Percentiles rank a stretch among this genome's conserved stretches.
Conservation (phyloP, 2,797 vertebrate genomes). For the Pseudochirops cupreus region DNA sequence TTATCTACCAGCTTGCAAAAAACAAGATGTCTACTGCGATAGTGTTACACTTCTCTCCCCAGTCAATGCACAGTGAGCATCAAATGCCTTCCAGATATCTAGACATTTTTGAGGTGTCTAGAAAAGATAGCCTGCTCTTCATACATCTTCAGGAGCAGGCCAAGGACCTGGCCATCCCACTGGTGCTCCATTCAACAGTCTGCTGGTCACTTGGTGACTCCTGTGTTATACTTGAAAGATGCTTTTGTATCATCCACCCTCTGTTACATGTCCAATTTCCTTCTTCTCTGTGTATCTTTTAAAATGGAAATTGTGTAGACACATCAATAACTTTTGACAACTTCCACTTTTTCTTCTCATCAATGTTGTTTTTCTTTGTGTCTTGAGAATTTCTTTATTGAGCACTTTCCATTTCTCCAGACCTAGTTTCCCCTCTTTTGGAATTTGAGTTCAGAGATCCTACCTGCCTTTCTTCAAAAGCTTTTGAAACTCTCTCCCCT, state of each 20-base stretch:
- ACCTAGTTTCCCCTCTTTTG: neutral
- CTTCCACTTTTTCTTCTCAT: neutral
- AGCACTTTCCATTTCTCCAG: neutral
- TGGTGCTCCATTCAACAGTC: neutral
- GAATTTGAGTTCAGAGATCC: neutral
- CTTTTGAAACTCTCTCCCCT: neutral
- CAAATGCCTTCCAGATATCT: neutral
- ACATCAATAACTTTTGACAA: neutral
- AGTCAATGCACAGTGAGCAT: neutral
- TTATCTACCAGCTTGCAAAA: slow-evolving; percentile 99
- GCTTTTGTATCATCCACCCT: neutral
- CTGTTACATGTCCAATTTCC: neutral
- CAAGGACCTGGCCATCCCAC: neutral
- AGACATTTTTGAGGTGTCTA: neutral
- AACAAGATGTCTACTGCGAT: slow-evolving; percentile 82
- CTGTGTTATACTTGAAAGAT: neutral
- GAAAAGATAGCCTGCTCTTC: neutral
- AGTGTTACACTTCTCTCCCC: neutral
- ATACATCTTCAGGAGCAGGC: neutral
- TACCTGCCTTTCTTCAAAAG: neutral
- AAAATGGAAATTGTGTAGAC: neutral
- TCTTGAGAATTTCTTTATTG: neutral
- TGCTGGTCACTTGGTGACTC: neutral
- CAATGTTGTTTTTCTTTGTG: neutral
- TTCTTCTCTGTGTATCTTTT: neutral